Evolutionary conservation across 2,797 vertebrate species (phyloP).

Genomic region (Sebastes jordani): DNA sequence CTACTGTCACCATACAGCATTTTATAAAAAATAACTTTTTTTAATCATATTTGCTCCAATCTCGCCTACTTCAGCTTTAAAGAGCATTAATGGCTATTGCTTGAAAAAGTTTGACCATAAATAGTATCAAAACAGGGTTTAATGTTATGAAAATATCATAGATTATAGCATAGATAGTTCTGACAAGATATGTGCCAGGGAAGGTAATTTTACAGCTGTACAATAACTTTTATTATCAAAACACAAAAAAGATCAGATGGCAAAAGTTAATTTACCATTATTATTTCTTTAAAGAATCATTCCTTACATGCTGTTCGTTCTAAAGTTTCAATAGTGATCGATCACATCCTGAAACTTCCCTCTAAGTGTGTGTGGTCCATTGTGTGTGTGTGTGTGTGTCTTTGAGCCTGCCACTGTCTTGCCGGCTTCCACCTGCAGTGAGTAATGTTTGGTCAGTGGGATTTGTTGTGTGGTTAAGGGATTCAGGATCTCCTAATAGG

Average conservation of each 20-base stretch:
- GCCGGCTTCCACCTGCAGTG: conserved; percentile 40
- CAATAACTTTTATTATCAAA: neutral
- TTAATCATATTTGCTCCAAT: too few species aligned
- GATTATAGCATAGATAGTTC: neutral
- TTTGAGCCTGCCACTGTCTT: conserved; percentile 28
- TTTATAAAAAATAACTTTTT: too few species aligned
- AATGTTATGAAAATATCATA: neutral
- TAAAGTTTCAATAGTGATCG: neutral
- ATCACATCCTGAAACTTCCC: conserved; percentile 57
- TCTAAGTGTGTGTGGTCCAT: conserved; percentile 44
- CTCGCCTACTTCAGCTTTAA: too few species aligned
- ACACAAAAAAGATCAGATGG: neutral
- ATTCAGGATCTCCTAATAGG: conserved; percentile 29
- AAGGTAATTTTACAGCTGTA: neutral
- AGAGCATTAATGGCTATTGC: neutral
- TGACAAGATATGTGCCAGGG: neutral
- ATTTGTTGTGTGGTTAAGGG: conserved; percentile 48
- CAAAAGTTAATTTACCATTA: neutral
- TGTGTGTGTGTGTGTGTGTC: conserved; percentile 26
- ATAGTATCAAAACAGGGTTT: neutral
- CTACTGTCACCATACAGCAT: accelerated
- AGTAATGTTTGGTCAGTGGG: conserved; percentile 73
- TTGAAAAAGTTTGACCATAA: neutral
- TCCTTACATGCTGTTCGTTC: neutral
- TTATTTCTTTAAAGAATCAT: neutral